Base-by-base conservation (phyloP, 2,888 invertebrate genomes). In the Cactoblastis cactorum region DNA sequence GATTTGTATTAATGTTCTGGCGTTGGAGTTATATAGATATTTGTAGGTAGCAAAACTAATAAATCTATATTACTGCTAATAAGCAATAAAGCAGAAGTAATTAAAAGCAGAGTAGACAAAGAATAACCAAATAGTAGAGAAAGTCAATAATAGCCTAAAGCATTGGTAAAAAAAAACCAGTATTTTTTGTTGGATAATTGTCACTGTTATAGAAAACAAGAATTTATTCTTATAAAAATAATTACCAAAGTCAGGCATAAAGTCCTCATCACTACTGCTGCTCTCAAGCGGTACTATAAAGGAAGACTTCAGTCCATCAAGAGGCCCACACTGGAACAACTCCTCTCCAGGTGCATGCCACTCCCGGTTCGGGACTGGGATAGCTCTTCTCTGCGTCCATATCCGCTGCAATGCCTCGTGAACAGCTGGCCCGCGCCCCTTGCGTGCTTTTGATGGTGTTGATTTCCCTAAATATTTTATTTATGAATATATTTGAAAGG, bases 391-490 rank as follows among this genome's bases (percentile, higher is more conserved):
- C 49, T 68, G 77, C 53, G 67, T 57, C 41, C 88, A 80, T 91
- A 92, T 91, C 90, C 92, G 91, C 64, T 92, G 91, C 50, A 92
- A 64, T 0, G 91, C 90, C 68, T 92, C 92, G 59, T 92, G 92
- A 19, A 90, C 76, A 8, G 90, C 83, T 0, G 90, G 90, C 9
- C 90, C 90, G 0, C 90, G 72, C 4, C 90, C 90, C 6, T 82
- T 78, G 1, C 80, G 76, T 8, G 74, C 59, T 58, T 83, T 87
- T 3, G 79, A 52, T 54, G 76, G 71, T 18, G 69, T 61, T 17
- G 72, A 59, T 63, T 80, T 82, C n/a, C 64, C 79, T 80, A 55
- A 52, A 53, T n/a, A n/a, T n/a, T n/a, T n/a, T n/a, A n/a, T n/a
- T n/a, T n/a, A n/a, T n/a, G n/a, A n/a, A n/a, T n/a, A n/a, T n/a